Evolutionary conservation across 1,140 invertebrate genomes (phyloP).

Genomic region (Papilio glaucus): DNA sequence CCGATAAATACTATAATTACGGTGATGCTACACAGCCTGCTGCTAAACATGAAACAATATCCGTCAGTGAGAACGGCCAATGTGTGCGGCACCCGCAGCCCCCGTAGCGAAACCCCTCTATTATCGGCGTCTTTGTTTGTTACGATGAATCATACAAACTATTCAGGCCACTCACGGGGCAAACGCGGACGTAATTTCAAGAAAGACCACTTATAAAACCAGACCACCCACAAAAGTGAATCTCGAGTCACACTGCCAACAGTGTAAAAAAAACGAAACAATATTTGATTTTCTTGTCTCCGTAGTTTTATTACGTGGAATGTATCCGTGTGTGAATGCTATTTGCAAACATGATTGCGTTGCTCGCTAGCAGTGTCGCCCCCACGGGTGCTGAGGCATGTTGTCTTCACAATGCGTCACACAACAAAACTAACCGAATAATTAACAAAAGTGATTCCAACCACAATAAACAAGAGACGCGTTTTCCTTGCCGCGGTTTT

Average conservation of each 20-base stretch:
- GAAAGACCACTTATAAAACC: neutral
- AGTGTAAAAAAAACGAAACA: no score
- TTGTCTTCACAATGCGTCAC: neutral
- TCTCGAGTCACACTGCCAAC: no score
- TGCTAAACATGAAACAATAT: constrained; percentile 13
- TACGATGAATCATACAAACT: constrained; percentile 16
- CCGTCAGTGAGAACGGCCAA: neutral
- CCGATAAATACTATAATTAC: constrained; percentile 11
- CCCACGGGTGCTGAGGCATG: neutral
- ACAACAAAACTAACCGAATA: constrained; percentile 23
- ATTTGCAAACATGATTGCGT: neutral
- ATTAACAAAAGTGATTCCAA: constrained; percentile 28
- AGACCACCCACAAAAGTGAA: neutral
- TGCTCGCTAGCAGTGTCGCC: neutral
- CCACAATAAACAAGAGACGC: constrained; percentile 8
- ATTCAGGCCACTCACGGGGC: neutral
- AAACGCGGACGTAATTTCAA: neutral
- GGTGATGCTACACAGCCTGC: neutral
- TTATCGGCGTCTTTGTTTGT: neutral
- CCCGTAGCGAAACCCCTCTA: neutral
- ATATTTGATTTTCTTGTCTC: no score
- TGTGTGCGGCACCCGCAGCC: neutral
- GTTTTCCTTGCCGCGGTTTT: neutral
- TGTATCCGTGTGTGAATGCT: neutral
- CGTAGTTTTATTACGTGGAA: neutral